Conservation (phyloP, 2,113 vertebrate species). For the Pterocles burchelli region DNA sequence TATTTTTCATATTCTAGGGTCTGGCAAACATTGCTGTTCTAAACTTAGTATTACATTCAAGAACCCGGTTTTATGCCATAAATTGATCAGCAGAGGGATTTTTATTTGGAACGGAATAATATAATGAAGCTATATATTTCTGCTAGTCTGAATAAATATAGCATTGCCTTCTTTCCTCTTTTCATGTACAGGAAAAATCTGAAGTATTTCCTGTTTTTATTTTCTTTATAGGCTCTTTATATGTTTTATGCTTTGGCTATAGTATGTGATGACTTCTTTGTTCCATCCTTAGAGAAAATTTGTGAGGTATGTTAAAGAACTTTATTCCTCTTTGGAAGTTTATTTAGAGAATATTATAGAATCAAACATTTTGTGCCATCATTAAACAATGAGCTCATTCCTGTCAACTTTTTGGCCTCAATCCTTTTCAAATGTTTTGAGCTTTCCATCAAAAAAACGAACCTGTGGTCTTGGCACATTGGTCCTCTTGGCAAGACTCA, state of each 20-base stretch:
- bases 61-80: neutral
- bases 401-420: neutral
- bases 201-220: neutral
- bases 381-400: neutral
- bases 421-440: neutral
- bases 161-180: neutral
- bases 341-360: neutral
- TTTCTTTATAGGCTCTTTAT: slow-evolving; percentile 86
- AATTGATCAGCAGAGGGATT: neutral
- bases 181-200: neutral
- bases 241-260: slow-evolving; percentile 98
- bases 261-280: slow-evolving; percentile 96
- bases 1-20: neutral
- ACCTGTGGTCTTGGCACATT: neutral
- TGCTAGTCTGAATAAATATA: neutral
- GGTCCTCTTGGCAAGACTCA: neutral
- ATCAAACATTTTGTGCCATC: neutral
- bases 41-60: neutral
- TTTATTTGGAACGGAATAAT: neutral
- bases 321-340: neutral
- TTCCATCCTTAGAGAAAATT: slow-evolving; percentile 95
- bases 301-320: slow-evolving; percentile 85
- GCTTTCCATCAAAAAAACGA: neutral
- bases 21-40: neutral
- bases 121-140: neutral